These are phyloP conservation scores for Picus viridis DNA, from an alignment of 2,797 vertebrate species.

Conservation along the genomic window DNA sequence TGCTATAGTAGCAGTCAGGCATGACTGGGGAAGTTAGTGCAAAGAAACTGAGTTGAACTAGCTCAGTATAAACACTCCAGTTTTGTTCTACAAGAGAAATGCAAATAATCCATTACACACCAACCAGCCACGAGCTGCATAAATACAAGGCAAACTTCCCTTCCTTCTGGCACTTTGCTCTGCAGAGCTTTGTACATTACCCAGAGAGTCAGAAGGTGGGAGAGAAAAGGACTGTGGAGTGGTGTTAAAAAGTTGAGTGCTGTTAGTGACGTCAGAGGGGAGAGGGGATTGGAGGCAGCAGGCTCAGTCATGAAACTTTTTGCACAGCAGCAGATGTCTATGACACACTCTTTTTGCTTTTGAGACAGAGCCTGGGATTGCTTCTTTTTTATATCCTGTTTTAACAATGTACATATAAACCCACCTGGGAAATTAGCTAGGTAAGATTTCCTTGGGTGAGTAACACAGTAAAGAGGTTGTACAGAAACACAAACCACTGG, in stretches of 20 bases:
- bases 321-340: neutral
- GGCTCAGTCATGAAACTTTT: neutral
- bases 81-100: neutral
- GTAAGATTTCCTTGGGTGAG: neutral
- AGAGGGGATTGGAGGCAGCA: neutral
- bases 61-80: neutral
- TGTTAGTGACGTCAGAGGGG: neutral
- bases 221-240: neutral
- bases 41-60: neutral
- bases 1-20: neutral
- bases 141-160: neutral
- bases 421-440: neutral
- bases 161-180: neutral
- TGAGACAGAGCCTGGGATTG: neutral
- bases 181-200: neutral
- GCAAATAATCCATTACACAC: neutral
- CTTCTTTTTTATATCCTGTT: neutral
- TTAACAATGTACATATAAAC: neutral
- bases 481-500: neutral
- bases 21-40: neutral
- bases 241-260: no score
- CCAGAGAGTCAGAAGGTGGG: accelerated
- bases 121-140: neutral
- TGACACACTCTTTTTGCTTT: neutral
- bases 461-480: neutral